Evolutionary conservation across 92 coral and sea anemone species (phyloP).

Genomic region (Metridium senile): DNA sequence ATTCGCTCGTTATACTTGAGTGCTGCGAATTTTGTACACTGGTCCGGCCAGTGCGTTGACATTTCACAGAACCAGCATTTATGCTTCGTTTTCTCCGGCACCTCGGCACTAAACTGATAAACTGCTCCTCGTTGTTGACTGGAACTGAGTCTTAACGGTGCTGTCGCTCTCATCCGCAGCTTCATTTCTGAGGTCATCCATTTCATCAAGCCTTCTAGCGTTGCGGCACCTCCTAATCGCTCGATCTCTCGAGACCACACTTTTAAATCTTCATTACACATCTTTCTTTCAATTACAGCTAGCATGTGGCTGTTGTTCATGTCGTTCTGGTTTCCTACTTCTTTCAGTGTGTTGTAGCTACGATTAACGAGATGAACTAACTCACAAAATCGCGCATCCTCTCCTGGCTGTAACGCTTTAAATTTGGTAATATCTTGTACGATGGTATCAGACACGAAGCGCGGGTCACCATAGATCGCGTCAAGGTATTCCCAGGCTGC

Average conservation of each 20-base stretch:
- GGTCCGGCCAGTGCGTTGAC: constrained; percentile 51
- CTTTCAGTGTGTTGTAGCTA: constrained; percentile 63
- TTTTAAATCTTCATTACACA: constrained; percentile 56
- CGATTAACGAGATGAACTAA: constrained; percentile 56
- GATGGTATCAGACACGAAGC: constrained; percentile 49
- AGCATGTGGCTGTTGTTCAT: constrained; percentile 74
- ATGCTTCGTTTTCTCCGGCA: not conserved
- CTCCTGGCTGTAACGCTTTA: constrained; percentile 35
- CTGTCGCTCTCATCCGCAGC: constrained; percentile 54
- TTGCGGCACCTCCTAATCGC: constrained; percentile 20
- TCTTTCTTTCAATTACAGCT: constrained; percentile 60
- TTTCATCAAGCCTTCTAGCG: constrained; percentile 26
- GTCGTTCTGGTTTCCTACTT: constrained; percentile 58
- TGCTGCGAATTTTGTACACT: constrained; percentile 46
- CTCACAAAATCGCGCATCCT: constrained; percentile 72
- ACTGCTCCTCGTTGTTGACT: not conserved
- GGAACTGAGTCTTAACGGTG: constrained; percentile 31
- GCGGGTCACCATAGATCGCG: constrained; percentile 58
- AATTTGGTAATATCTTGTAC: constrained; percentile 37
- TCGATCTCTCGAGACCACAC: constrained; percentile 59
- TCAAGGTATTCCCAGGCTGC: constrained; percentile 56
- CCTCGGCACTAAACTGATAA: not conserved
- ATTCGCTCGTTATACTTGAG: constrained; percentile 31
- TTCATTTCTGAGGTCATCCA: constrained; percentile 67
- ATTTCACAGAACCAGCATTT: constrained; percentile 52